phyloP scores from a whole-genome alignment of 2,888 invertebrate species.

The Dicroscelio sp. region DNA sequence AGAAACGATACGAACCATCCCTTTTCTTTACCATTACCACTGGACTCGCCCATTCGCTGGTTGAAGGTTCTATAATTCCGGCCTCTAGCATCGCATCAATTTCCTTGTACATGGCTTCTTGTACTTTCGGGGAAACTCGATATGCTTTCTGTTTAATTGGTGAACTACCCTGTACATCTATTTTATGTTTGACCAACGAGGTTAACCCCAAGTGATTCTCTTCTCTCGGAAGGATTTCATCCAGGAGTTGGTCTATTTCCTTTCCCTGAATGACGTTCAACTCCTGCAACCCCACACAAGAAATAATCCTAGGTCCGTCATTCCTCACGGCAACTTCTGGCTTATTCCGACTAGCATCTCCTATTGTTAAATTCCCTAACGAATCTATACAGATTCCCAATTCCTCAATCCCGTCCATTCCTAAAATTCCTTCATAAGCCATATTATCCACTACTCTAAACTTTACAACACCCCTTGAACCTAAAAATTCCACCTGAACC shows the following conservation, averaged over 20 bases:
- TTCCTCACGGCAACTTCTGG: too few relatives aligned
- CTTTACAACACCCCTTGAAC: background rate
- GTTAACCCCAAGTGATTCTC: too few relatives aligned
- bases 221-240: too few relatives aligned
- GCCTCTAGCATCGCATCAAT: constrained; percentile 16
- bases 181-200: too few relatives aligned
- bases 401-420: background rate
- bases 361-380: background rate
- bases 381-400: background rate
- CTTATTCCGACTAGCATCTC: background rate
- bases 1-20: constrained; percentile 85
- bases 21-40: constrained; percentile 86
- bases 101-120: background rate
- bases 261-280: too few relatives aligned
- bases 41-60: constrained; percentile 85
- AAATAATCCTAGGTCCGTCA: too few relatives aligned
- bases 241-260: too few relatives aligned
- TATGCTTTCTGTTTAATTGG: constrained; percentile 1
- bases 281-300: too few relatives aligned
- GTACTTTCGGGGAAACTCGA: background rate
- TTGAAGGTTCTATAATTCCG: constrained; percentile 5
- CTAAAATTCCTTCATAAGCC: background rate
- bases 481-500: background rate
- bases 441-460: background rate
- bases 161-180: background rate